Conservation (phyloP, 2,888 invertebrate species). For the Parthenolecanium corni region DNA sequence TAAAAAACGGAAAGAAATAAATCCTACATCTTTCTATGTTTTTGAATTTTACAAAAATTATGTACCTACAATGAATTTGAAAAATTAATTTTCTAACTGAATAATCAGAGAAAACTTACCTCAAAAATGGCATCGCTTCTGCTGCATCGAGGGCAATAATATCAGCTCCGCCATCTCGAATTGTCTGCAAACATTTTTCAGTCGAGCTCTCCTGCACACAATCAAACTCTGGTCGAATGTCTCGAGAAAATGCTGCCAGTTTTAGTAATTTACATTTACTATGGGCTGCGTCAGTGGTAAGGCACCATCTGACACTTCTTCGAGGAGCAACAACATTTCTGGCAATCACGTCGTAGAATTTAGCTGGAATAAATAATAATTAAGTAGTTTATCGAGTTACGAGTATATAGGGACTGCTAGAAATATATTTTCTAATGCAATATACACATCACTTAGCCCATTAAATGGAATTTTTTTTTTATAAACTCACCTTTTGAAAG, state of each 20-base stretch:
- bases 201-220: conserved; percentile 56
- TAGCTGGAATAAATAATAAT: conserved; percentile 34
- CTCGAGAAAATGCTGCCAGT: conserved; percentile 60
- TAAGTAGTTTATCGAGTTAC: background rate
- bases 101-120: too few relatives aligned
- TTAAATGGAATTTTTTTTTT: too few relatives aligned
- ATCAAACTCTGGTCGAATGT: conserved; percentile 66
- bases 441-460: too few relatives aligned
- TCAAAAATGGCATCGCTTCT: conserved; percentile 3
- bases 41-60: too few relatives aligned
- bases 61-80: too few relatives aligned
- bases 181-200: conserved; percentile 53
- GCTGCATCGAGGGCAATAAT: conserved; percentile 53
- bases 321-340: conserved; percentile 36
- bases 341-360: conserved; percentile 38
- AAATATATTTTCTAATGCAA: too few relatives aligned
- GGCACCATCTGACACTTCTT: conserved; percentile 48
- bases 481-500: conserved; percentile 40
- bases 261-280: conserved; percentile 63
- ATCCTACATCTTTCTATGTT: too few relatives aligned
- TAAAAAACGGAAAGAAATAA: too few relatives aligned
- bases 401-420: too few relatives aligned
- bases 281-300: conserved; percentile 51
- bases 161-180: conserved; percentile 58
- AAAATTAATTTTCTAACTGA: too few relatives aligned